Evolutionary conservation across 2,797 vertebrate species (phyloP), one percentile per base, ranked within the genome.

Genomic region (Xyrichtys novacula): DNA sequence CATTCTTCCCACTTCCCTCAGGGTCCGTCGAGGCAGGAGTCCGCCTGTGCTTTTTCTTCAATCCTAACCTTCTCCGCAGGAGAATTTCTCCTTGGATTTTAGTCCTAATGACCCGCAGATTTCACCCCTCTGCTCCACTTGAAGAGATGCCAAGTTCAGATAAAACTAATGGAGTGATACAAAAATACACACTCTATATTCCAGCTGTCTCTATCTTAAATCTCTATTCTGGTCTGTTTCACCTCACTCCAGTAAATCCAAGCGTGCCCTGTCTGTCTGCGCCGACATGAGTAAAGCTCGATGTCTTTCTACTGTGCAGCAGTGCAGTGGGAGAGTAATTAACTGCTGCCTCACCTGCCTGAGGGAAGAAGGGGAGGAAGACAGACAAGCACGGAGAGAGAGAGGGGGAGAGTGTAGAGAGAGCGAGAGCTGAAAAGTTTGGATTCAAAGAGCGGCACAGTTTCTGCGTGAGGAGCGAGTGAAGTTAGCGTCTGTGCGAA

Each of bases 281-380:
- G 68, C 31, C 4, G 32, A 54, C 63, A 49, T 49, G 46, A 76
- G 72, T 59, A 42, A 71, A 67, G 25, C 60, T 38, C 47, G 38
- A 71, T n/a, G 73, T 19, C 65, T 73, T 44, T 78, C 76, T 63
- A 31, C 38, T 42, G 70, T 10, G 48, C 48, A 28, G 44, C 32
- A 11, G 34, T 57, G 73, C 39, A 61, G 48, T 28, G 42, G 69
- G 65, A 61, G 70, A 64, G 55, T 84, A 61, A 89, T 83, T 73
- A 85, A 78, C 28, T 34, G 65, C 73, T 69, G 61, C 58, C 56
- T 86, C 72, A 68, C 58, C 65, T 69, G 75, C 80, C 55, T 67
- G 8, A 15, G 71, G 83, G 71, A 0, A 52, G 17, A 62, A 68
- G 43, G 43, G 70, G 61, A 74, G 12, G 6, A 16, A 42, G 43